phyloP scores from a whole-genome alignment of 53 echinoderm and acorn worm genomes.

The Apostichopus leukothele region DNA sequence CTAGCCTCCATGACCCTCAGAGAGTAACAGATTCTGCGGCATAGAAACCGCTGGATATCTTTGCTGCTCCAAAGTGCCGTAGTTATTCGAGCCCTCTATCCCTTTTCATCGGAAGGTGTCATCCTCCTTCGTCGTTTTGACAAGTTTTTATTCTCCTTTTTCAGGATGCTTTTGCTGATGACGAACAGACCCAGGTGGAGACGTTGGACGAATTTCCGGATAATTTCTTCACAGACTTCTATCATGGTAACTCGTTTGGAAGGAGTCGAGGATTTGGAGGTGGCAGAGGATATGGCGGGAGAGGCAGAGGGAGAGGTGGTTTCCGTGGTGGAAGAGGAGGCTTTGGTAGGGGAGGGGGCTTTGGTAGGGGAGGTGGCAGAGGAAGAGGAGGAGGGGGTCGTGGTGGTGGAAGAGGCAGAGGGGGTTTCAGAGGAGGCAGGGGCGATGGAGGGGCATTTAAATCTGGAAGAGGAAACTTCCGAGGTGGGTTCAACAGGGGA shows the following conservation, averaged over 20 bases:
- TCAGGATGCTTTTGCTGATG: slow-evolving; percentile 18
- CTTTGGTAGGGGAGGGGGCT: slow-evolving; percentile 17
- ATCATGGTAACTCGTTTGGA: neutral
- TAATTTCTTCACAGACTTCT: slow-evolving; percentile 5
- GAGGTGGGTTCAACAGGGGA: neutral
- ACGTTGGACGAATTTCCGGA: slow-evolving; percentile 17
- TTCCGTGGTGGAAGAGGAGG: slow-evolving; percentile 41
- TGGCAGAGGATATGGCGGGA: slow-evolving; percentile 13
- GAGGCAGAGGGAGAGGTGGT: slow-evolving; percentile 36
- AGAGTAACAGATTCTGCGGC: too few species aligned
- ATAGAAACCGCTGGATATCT: too few species aligned
- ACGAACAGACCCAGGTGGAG: neutral
- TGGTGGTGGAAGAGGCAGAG: slow-evolving; percentile 25
- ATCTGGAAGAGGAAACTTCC: neutral
- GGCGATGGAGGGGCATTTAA: neutral
- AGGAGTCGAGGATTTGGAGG: neutral
- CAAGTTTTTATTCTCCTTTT: too few species aligned
- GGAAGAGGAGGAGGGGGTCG: neutral
- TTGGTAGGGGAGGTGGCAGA: neutral
- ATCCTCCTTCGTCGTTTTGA: too few species aligned
- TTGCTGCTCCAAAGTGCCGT: too few species aligned
- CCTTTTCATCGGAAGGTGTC: too few species aligned
- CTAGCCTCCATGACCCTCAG: too few species aligned
- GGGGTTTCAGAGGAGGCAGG: slow-evolving; percentile 15
- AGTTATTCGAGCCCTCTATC: too few species aligned